A percentile compares a stretch with the other conserved stretches of the same genome.
phyloP scores from a whole-genome alignment of 2,113 vertebrate genomes.

The Uria lomvia region DNA sequence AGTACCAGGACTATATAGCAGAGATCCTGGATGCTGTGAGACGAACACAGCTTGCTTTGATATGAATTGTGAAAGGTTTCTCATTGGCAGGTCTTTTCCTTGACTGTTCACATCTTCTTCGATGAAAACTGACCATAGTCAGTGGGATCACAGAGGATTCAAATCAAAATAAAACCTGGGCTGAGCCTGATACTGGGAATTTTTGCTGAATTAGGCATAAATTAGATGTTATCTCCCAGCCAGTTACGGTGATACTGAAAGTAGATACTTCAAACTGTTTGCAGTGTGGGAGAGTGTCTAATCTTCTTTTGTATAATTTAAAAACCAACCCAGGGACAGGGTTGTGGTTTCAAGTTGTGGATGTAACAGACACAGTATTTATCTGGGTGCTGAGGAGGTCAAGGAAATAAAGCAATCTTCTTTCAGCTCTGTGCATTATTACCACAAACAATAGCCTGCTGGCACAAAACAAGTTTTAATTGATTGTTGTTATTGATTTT shows the following conservation, averaged over 20 bases:
- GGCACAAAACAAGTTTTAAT: constrained; percentile 19
- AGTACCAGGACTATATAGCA: not conserved
- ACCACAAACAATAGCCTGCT: constrained; percentile 21
- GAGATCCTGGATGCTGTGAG: not conserved
- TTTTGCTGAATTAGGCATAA: constrained; percentile 47
- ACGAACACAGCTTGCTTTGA: not conserved
- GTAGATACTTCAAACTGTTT: constrained; percentile 31
- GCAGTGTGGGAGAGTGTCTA: not conserved
- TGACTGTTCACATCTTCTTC: not conserved
- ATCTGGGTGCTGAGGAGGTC: not conserved
- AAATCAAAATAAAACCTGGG: not conserved
- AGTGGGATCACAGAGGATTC: not conserved
- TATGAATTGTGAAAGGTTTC: not conserved
- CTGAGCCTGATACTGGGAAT: not conserved
- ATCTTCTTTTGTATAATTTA: constrained; percentile 9
- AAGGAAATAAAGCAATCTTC: not conserved
- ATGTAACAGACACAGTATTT: not conserved
- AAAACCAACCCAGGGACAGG: not conserved
- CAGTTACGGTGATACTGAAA: constrained; percentile 21
- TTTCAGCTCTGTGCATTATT: not conserved
- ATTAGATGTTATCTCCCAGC: constrained; percentile 49
- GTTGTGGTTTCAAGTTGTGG: constrained; percentile 1
- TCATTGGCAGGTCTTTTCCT: not conserved
- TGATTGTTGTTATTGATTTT: constrained; percentile 39
- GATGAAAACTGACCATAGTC: not conserved